Evolutionary conservation across 2,888 invertebrate genomes (phyloP).

Genomic region (Perithous albicinctus): DNA sequence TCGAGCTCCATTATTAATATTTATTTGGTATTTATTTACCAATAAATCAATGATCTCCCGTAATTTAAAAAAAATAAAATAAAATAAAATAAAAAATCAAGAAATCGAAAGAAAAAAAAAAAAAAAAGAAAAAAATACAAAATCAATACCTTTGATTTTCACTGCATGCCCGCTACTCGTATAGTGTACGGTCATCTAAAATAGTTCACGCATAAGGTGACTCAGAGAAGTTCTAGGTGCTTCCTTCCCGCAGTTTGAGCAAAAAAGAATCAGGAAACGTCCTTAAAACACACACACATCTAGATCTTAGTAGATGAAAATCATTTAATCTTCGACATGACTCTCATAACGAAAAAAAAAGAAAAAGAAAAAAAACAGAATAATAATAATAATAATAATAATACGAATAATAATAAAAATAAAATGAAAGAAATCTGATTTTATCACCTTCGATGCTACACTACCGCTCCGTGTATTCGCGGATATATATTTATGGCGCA

Average conservation of each 20-base stretch:
- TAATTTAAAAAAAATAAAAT: constrained; percentile 16
- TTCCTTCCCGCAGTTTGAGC: constrained; percentile 55
- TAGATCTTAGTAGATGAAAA: constrained; percentile 44
- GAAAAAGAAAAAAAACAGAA: too few relatives aligned
- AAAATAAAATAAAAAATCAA: too few relatives aligned
- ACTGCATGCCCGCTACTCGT: constrained; percentile 43
- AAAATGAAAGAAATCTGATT: constrained; percentile 50
- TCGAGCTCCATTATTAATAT: constrained; percentile 49
- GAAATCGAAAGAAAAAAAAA: neutral
- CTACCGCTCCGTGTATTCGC: constrained; percentile 60
- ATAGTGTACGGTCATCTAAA: constrained; percentile 20
- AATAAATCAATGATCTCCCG: constrained; percentile 23
- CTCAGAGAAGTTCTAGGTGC: constrained; percentile 60
- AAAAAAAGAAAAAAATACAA: constrained; percentile 4
- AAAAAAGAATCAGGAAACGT: constrained; percentile 52
- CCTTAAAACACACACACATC: constrained; percentile 47
- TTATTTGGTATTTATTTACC: constrained; percentile 33
- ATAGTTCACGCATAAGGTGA: constrained; percentile 55
- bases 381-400: constrained; percentile 34
- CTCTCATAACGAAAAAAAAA: constrained; percentile 15
- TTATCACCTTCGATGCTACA: constrained; percentile 63
- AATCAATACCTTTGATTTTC: constrained; percentile 48
- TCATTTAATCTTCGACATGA: constrained; percentile 37
- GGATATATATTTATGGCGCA: constrained; percentile 65
- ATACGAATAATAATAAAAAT: constrained; percentile 32